These are phyloP conservation scores for Eira barbara DNA, from an alignment of 2,113 vertebrate species.

Conservation along the genomic window DNA sequence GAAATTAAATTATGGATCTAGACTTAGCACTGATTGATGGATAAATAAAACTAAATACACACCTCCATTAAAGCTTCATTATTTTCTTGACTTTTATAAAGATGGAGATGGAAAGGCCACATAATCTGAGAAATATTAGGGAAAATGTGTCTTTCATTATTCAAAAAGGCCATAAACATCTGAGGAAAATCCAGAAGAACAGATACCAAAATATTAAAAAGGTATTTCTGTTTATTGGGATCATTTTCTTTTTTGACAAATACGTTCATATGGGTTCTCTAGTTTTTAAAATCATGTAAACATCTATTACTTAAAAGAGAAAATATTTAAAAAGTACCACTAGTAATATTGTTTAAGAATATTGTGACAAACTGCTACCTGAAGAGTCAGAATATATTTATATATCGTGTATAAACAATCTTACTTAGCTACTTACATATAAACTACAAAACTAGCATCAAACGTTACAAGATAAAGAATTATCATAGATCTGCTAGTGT, in stretches of 20 bases:
- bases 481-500: neutral
- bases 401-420: neutral
- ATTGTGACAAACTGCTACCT: neutral
- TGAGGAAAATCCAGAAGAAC: neutral
- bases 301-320: neutral
- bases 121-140: neutral
- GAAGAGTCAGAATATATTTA: neutral
- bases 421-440: neutral
- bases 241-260: neutral
- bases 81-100: constrained; percentile 3
- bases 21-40: neutral
- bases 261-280: neutral
- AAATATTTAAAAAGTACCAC: neutral
- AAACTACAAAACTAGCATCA: neutral
- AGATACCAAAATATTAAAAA: neutral
- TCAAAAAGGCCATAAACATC: neutral
- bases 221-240: neutral
- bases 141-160: neutral
- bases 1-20: constrained; percentile 17
- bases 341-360: neutral
- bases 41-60: constrained; percentile 28
- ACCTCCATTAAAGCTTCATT: neutral
- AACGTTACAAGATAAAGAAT: neutral
- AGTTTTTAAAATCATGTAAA: neutral
- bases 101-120: neutral